phyloP scores from a whole-genome alignment of 2,797 vertebrate species.

The Petrocephalus schoutedeni region DNA sequence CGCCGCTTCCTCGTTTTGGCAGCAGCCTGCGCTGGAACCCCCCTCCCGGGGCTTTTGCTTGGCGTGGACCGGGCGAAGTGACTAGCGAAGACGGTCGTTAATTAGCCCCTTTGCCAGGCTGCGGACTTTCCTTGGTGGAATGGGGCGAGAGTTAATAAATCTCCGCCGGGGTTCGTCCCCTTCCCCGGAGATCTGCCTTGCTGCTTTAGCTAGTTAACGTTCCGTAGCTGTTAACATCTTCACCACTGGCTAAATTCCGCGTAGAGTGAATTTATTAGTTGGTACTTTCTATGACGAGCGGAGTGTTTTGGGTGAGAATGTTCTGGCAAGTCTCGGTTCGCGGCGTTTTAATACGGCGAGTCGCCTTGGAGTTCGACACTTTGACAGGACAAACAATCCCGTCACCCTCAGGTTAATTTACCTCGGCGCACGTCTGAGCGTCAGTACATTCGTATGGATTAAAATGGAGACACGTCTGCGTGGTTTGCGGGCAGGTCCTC shows the following conservation, averaged over 20 bases:
- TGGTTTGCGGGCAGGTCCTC: not conserved
- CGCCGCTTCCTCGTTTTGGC: slow-evolving; percentile 8
- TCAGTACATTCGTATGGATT: not conserved
- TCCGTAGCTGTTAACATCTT: not conserved
- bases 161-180: not conserved
- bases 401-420: not conserved
- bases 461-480: not conserved
- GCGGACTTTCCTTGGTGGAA: not conserved
- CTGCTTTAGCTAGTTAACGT: not conserved
- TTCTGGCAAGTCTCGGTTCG: not conserved
- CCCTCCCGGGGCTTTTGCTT: not conserved
- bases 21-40: not conserved
- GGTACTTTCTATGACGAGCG: not conserved
- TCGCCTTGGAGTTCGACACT: not conserved
- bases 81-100: not conserved
- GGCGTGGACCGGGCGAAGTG: not conserved
- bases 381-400: not conserved
- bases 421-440: not conserved
- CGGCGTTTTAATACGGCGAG: not conserved
- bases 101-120: not conserved
- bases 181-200: not conserved
- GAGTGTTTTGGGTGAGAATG: not conserved
- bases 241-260: not conserved
- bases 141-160: not conserved
- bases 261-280: not conserved